Conservation (phyloP, 2,797 vertebrate genomes). For the Morus bassanus region DNA sequence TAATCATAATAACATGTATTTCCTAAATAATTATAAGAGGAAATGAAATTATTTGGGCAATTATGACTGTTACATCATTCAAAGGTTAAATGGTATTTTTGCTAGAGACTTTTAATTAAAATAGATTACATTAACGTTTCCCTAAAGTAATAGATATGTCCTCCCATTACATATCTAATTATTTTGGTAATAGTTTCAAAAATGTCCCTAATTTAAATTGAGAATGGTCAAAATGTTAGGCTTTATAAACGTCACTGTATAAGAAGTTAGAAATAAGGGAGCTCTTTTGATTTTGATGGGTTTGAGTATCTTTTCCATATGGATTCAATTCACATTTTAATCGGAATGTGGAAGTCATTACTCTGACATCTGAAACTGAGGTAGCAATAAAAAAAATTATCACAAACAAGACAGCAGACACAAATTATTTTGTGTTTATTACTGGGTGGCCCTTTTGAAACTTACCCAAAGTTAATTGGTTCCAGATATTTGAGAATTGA, state of each 20-base stretch:
- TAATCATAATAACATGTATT: not conserved
- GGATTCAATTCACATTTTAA: constrained; percentile 82
- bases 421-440: constrained; percentile 84
- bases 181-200: not conserved
- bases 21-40: not conserved
- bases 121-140: not conserved
- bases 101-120: not conserved
- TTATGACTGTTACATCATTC: not conserved
- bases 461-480: constrained; percentile 72
- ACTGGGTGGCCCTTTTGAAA: constrained; percentile 81
- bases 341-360: constrained; percentile 86
- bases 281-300: constrained; percentile 51
- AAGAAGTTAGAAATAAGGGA: constrained; percentile 41
- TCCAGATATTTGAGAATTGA: constrained; percentile 74
- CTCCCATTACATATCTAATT: not conserved
- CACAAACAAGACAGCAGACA: constrained; percentile 82
- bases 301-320: constrained; percentile 72
- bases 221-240: not conserved
- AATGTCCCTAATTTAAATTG: not conserved
- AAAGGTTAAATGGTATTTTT: constrained; percentile 15
- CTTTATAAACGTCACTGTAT: constrained; percentile 7
- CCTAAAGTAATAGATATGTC: not conserved
- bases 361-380: constrained; percentile 82
- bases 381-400: constrained; percentile 85
- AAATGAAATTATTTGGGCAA: not conserved